A percentile compares a stretch with the other conserved stretches of the same genome.
Evolutionary conservation across 2,888 invertebrate species (phyloP).

Genomic region (Rhopalosiphum nymphaeae): DNA sequence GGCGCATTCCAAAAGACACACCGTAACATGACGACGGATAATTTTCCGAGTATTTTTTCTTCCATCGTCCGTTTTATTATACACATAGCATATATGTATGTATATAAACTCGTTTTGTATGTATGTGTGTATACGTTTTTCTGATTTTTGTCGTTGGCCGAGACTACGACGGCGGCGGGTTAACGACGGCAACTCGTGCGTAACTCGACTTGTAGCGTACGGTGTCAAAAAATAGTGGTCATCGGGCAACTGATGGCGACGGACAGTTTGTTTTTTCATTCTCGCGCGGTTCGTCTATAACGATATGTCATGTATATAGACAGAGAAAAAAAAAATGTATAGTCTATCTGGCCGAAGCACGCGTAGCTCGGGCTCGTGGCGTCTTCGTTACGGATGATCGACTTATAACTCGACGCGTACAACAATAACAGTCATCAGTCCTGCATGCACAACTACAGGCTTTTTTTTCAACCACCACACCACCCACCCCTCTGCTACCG

Average conservation of each 20-base stretch:
- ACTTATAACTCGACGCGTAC: slow-evolving; percentile 54
- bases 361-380: slow-evolving; percentile 60
- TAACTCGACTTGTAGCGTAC: slow-evolving; percentile 45
- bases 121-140: slow-evolving; percentile 30
- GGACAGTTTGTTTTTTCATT: slow-evolving; percentile 60
- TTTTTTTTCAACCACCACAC: background rate
- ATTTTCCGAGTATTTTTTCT: slow-evolving; percentile 48
- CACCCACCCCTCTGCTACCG: background rate
- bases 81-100: background rate
- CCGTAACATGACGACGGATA: slow-evolving; percentile 61
- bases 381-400: slow-evolving; percentile 59
- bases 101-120: background rate
- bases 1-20: slow-evolving; percentile 55
- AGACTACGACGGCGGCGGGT: slow-evolving; percentile 30
- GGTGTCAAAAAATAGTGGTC: slow-evolving; percentile 46
- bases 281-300: background rate
- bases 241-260: slow-evolving; percentile 15
- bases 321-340: background rate
- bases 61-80: slow-evolving; percentile 31
- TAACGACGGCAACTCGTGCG: slow-evolving; percentile 63
- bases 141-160: slow-evolving; percentile 55
- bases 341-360: slow-evolving; percentile 30
- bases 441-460: background rate
- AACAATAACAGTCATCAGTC: background rate
- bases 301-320: slow-evolving; percentile 10